Base-by-base conservation (phyloP, 1,140 invertebrate species). In the Pogonomyrmex barbatus region DNA sequence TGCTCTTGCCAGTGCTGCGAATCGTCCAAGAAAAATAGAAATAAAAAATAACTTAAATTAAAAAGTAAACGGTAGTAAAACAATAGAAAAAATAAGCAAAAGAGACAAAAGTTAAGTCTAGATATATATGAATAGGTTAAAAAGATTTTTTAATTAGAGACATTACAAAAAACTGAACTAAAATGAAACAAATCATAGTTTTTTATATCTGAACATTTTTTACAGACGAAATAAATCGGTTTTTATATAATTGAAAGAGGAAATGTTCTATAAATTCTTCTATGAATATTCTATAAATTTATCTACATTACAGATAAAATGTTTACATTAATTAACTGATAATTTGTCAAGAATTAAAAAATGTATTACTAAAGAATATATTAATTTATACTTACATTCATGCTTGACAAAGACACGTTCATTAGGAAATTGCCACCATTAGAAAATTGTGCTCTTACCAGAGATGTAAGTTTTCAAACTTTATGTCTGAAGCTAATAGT, bases 401-500 rank as follows among this genome's bases (percentile, higher is more conserved):
- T 73, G 56, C 33, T 39, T 56, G 17, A 73, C 17, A 73, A 73
- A 73, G 4, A 10, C 30, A n/a, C 17, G 0, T 56, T 73, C 17
- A 73, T n/a, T 71, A n/a, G 9, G 9, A 39, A 73, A 73, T 75
- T 58, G 10, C 17, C 17, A 4, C 5, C 10, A 58, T 42, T 58
- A 75, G 52, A 58, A 2, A 58, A 58, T 73, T 73, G 2, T 58
- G n/a, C 39, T 24, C 39, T 75, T 54, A 56, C 50, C 33, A 56
- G 17, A 56, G 68, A 73, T 17, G 4, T 54, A 39, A 71, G 12
- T 71, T 56, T 39, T 17, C 17, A 54, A 5, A 39, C 14, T 54
- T 54, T 9, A 71, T 71, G 9, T 56, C 8, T 71, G 30, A 39
- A 39, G 10, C 17, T 71, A 39, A 45, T 30, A 58, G 10, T 58